Evolutionary conservation across 2,888 invertebrate genomes (phyloP).

Genomic region (Anthrax anthrax): DNA sequence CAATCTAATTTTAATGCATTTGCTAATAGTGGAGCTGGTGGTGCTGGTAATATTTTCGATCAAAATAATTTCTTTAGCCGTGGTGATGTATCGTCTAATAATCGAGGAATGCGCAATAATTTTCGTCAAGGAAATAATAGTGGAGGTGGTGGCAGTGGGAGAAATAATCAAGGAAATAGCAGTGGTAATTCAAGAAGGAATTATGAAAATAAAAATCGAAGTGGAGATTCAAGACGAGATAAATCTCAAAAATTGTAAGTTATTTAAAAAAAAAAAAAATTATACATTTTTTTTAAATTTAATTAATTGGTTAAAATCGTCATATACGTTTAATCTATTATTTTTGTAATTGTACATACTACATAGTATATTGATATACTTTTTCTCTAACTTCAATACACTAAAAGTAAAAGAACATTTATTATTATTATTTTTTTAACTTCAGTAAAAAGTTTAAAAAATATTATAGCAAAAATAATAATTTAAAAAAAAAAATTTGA

Average conservation of each 20-base stretch:
- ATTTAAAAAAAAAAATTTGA: too few species aligned
- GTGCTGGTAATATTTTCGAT: conserved; percentile 26
- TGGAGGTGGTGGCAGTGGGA: conserved; percentile 9
- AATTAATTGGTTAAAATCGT: too few species aligned
- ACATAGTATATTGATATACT: too few species aligned
- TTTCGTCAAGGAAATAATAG: conserved; percentile 5
- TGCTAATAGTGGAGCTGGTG: conserved; percentile 37
- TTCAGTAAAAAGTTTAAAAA: too few species aligned
- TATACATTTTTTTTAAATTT: too few species aligned
- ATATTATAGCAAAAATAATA: too few species aligned
- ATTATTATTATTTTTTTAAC: too few species aligned
- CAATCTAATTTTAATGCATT: background rate
- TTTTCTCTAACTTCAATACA: too few species aligned
- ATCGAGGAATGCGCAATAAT: conserved; percentile 11
- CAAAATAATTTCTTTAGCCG: conserved; percentile 20
- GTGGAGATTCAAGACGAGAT: background rate
- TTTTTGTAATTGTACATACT: too few species aligned
- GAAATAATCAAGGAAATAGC: background rate
- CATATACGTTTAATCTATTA: too few species aligned
- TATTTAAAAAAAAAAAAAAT: too few species aligned
- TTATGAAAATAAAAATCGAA: background rate
- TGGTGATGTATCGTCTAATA: conserved; percentile 1
- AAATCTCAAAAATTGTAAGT: background rate
- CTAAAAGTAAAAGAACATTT: too few species aligned
- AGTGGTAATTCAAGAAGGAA: background rate